Conservation (phyloP, 2,113 vertebrate genomes). For the Epinephelus moara region DNA sequence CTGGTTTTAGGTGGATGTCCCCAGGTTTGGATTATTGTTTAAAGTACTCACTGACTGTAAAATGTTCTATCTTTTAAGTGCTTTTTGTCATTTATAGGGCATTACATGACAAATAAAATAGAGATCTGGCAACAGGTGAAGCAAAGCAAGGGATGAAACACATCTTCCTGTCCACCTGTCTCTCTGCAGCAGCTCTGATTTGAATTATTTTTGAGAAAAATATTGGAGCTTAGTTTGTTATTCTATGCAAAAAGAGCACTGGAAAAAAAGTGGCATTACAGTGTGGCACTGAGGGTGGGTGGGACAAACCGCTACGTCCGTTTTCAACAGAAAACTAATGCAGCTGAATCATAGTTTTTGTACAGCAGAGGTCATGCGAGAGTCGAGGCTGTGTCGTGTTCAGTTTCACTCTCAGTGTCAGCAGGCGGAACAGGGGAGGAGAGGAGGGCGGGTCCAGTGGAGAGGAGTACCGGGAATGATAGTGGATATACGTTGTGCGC, state of each 20-base stretch:
- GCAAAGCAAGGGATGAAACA: neutral
- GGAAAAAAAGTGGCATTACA: no score
- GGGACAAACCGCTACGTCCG: neutral
- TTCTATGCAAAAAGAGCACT: neutral
- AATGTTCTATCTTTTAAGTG: neutral
- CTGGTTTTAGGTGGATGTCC: no score
- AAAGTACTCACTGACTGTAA: neutral
- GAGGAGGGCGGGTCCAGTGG: neutral
- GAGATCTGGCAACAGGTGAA: neutral
- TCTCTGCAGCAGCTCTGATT: neutral
- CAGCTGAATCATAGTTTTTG: neutral
- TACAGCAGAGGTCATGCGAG: conserved; percentile 60
- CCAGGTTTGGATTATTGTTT: no score
- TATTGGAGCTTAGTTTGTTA: no score
- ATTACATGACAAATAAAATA: neutral
- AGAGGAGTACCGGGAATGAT: conserved; percentile 50
- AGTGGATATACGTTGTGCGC: neutral
- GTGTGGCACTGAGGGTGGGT: no score
- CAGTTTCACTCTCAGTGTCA: conserved; percentile 26
- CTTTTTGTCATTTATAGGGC: neutral
- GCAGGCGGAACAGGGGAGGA: conserved; percentile 21
- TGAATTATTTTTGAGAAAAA: neutral
- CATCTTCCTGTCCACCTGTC: neutral
- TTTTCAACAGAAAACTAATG: neutral
- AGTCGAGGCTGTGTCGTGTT: neutral